Evolutionary conservation across 30 jellyfish, hydroid and myxozoan species (phyloP).

Genomic region (Phacellophora camtschatica): DNA sequence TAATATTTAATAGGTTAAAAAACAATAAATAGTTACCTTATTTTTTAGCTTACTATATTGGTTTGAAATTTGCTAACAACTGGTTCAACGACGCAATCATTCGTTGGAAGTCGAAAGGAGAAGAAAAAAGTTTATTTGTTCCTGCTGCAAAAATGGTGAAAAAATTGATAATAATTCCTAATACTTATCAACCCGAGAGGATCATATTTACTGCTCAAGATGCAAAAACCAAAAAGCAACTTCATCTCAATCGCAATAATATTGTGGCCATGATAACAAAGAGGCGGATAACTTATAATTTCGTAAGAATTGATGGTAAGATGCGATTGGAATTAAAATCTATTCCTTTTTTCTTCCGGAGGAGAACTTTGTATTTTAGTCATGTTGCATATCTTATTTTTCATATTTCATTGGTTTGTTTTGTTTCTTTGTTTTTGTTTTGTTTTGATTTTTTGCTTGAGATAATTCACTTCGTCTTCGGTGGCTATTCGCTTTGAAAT

Average conservation of each 20-base stretch:
- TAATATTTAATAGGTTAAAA: too few species aligned
- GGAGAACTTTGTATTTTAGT: not conserved
- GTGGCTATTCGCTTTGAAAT: too few species aligned
- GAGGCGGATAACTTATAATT: not conserved
- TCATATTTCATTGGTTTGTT: not conserved
- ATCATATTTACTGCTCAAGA: not conserved
- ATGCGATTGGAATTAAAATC: too few species aligned
- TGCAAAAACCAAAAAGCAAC: not conserved
- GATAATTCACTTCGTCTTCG: too few species aligned
- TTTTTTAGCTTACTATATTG: constrained; percentile 15
- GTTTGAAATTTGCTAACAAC: constrained; percentile 3
- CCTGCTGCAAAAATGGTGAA: not conserved
- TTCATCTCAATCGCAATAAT: not conserved
- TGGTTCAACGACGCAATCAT: constrained; percentile 3
- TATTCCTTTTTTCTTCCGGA: too few species aligned
- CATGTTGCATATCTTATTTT: not conserved
- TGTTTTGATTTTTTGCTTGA: too few species aligned
- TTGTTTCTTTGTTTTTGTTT: not conserved
- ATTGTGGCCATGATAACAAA: constrained; percentile 11
- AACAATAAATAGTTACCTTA: too few species aligned
- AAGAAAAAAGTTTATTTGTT: not conserved
- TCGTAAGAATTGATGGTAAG: constrained; percentile 6
- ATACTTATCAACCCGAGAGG: not conserved
- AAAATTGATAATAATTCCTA: not conserved
- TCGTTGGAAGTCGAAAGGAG: not conserved